Base-by-base conservation (phyloP, 1,140 invertebrate genomes). In the Heliothis virescens region DNA sequence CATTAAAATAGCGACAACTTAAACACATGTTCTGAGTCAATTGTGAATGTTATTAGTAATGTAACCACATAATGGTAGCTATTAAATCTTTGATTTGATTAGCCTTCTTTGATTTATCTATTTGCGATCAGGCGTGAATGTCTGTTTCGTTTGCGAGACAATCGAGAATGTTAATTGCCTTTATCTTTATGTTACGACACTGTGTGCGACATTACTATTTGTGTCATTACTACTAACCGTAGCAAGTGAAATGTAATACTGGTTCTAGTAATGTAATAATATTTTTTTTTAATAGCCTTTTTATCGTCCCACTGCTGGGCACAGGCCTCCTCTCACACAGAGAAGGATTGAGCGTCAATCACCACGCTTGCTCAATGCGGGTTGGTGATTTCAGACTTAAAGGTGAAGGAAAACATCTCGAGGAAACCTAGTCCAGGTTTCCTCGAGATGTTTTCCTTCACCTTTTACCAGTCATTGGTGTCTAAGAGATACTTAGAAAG, bases 1-100 rank as follows among this genome's bases (percentile, higher is more conserved):
- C 77, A 79, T 83, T 74, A 80, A 75, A 83, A 82, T 62, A 62
- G 63, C 79, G 73, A 82, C 75, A 79, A 65, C 15, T 55, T 67
- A 21, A 85, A 83, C 79, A 81, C 71, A 55, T 80, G 69, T 80
- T 79, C 53, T 15, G 15, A 41, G 74, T 63, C 48, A 21, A 67
- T 74, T 79, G 69, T 78, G 57, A 34, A 60, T 74, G 52, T 65
- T 75, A 26, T 53, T 34, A 29, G 60, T 74, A 60, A 74, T 60
- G 53, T 29, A 21, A n/a, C 34, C 13, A 7, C 18, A 26, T 53
- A 69, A 69, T 53, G 10, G 65, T 16, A 34, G 29, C 50, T 41
- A 72, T 72, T 72, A 72, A 57, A 55, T 57, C 50, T 72, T 41
- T 72, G 69, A 72, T 72, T 72, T 72, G 69, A 72, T 72, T 72